Conservation (phyloP, 2,888 invertebrate species). For the Nomada flava region DNA sequence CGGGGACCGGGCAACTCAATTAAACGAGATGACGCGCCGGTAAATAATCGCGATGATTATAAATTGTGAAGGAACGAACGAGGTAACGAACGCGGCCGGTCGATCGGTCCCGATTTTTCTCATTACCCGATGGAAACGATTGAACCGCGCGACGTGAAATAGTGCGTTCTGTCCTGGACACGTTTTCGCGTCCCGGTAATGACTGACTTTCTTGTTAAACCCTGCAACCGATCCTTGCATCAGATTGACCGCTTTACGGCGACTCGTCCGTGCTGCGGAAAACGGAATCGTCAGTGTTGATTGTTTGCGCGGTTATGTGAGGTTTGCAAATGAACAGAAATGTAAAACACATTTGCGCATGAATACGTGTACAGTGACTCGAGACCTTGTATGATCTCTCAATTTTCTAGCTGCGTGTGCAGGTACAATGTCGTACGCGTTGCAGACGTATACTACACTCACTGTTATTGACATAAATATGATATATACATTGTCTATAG, state of each 20-base stretch:
- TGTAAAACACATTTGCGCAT: no score
- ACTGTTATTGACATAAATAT: no score
- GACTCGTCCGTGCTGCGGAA: neutral
- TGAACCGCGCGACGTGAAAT: conserved; percentile 54
- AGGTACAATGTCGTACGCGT: no score
- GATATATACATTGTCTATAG: neutral
- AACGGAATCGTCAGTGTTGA: neutral
- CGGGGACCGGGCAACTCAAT: conserved; percentile 61
- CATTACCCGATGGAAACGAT: conserved; percentile 58
- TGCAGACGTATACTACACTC: no score
- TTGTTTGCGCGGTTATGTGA: no score
- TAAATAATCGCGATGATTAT: conserved; percentile 71
- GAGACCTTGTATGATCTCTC: no score
- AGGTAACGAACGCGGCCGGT: conserved; percentile 52
- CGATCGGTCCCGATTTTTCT: conserved; percentile 54
- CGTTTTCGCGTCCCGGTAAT: conserved; percentile 51
- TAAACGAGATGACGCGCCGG: conserved; percentile 64
- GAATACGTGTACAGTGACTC: neutral
- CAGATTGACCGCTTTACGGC: conserved; percentile 22
- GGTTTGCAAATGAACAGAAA: neutral
- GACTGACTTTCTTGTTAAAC: conserved; percentile 53
- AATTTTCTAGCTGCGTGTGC: no score
- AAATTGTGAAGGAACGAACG: conserved; percentile 64
- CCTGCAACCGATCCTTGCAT: conserved; percentile 26
- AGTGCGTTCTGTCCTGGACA: conserved; percentile 47